A percentile compares a stretch with the other conserved stretches of the same genome.
These are phyloP conservation scores for Meloe dianella DNA, from an alignment of 2,888 invertebrate species.

Conservation along the genomic window DNA sequence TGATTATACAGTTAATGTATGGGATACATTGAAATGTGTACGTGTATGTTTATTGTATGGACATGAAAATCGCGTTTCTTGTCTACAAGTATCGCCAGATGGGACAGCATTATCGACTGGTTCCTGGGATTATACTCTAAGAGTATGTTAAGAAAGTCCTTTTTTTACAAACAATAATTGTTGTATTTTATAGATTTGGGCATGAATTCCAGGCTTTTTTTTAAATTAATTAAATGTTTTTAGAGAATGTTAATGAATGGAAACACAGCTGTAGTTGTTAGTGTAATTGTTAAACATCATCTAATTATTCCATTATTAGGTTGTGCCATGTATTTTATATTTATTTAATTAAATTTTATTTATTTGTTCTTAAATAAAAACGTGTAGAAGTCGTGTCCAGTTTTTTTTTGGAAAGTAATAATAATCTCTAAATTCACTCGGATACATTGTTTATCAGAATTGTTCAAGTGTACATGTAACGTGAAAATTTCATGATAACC, in stretches of 20 bases:
- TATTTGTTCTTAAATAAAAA: not conserved
- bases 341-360: not conserved
- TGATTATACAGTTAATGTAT: slow-evolving; percentile 97
- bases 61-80: slow-evolving; percentile 94
- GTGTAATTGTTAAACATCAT: not conserved
- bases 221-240: not conserved
- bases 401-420: slow-evolving; percentile 9
- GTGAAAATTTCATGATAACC: slow-evolving; percentile 10
- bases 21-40: slow-evolving; percentile 96
- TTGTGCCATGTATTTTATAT: slow-evolving; percentile 20
- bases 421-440: slow-evolving; percentile 18
- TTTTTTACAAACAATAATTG: not conserved
- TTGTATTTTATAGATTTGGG: slow-evolving; percentile 50
- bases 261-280: not conserved
- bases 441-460: not conserved
- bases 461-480: slow-evolving; percentile 13
- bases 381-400: too few species aligned
- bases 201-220: slow-evolving; percentile 36
- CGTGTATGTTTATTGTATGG: slow-evolving; percentile 91
- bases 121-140: slow-evolving; percentile 95
- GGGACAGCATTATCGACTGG: slow-evolving; percentile 97
- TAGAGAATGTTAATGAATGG: not conserved
- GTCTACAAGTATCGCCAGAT: slow-evolving; percentile 93
- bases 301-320: not conserved
- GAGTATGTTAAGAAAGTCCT: too few species aligned